phyloP scores from a whole-genome alignment of 1,140 invertebrate genomes.

The Polypedilum vanderplanki region DNA sequence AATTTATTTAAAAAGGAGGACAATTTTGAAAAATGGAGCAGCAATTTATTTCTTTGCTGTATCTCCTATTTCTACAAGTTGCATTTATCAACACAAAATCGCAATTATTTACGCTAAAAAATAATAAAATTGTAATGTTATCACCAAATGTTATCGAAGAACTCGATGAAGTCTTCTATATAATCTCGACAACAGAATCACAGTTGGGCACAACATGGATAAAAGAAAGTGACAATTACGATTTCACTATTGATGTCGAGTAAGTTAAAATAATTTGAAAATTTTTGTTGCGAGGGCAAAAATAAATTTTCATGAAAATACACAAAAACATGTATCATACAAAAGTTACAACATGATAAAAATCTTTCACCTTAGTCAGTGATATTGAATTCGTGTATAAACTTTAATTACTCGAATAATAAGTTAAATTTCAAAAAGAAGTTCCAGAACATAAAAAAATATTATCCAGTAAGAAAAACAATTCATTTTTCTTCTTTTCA shows the following conservation, averaged over 20 bases:
- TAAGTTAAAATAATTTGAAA: neutral
- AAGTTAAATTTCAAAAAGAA: too few relatives aligned
- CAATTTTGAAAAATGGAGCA: neutral
- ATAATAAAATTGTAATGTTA: slow-evolving; percentile 24
- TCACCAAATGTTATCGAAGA: neutral
- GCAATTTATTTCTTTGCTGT: neutral
- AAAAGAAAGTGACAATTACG: neutral
- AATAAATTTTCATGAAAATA: too few relatives aligned
- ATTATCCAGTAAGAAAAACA: neutral
- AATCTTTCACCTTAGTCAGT: too few relatives aligned
- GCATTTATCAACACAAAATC: slow-evolving; percentile 24
- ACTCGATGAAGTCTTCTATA: neutral
- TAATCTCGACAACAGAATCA: neutral
- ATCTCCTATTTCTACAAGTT: neutral
- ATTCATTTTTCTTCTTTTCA: neutral
- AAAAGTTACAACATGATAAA: too few relatives aligned
- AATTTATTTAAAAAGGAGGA: too few relatives aligned
- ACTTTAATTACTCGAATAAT: too few relatives aligned
- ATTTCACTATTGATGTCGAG: neutral
- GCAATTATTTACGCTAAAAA: slow-evolving; percentile 20
- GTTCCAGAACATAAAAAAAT: neutral
- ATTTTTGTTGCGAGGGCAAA: too few relatives aligned
- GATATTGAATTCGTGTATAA: too few relatives aligned
- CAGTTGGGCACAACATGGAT: neutral
- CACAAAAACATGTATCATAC: too few relatives aligned